Base-by-base conservation (phyloP, 2,888 invertebrate genomes). In the Lepeophtheirus nordmannii region DNA sequence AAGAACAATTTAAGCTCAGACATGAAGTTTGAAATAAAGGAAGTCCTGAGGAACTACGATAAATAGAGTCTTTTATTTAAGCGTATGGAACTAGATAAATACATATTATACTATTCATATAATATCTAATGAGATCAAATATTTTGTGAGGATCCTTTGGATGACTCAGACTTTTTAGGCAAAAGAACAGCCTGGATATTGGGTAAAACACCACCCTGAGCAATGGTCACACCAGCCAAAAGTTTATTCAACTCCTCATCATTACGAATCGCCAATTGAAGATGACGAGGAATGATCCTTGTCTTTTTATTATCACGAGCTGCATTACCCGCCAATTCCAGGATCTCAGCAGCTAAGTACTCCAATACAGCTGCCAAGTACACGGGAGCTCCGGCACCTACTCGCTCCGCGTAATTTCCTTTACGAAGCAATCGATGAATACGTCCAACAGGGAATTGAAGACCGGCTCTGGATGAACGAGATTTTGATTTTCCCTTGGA, bases 171-270 rank as follows among this genome's bases (percentile, higher is more conserved):
- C 76, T 86, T 83, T 79, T 85, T 87, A 64, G 87, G 86, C 68
- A 88, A 73, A 1, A 88, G 77, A 17, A 84, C 82, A 3, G 85
- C 81, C 72, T 86, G 84, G 70, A 88, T 87, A 72, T 85, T 85
- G 0, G 89, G 88, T 72, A 90, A 74, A 0, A 89, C 89, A 71
- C 89, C 89, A 68, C 89, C 89, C 75, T 89, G 85, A 30, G 87
- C 83, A 73, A 89, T 88, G 20, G 87, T 87, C 1, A 88, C 87
- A 57, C 85, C 85, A 0, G 82, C 80, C 8, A 89, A 75, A 40
- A 62, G 62, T 20, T 62, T 62, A 40, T 62, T 62, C 40, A 62
- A 41, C 40, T 62, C 62, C 22, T 63, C 89, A 78, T 74, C 83
- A 40, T 62, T 62, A 10, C 62, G 62, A 39, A 62, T 85, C 75